Conservation (phyloP, 2,113 vertebrate genomes). For the Penelope pileata region DNA sequence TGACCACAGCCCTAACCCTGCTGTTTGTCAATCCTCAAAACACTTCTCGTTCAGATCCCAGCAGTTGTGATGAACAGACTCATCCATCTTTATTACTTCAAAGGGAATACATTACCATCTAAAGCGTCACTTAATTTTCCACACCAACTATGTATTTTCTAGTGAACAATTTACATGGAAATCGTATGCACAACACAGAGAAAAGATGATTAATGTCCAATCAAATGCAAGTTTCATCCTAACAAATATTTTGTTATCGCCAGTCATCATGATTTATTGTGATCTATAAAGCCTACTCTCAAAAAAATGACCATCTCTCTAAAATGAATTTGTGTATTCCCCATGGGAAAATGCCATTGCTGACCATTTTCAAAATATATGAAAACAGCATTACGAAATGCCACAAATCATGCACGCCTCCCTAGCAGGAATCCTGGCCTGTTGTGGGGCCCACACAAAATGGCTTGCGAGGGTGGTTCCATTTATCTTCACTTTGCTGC, state of each 20-base stretch:
- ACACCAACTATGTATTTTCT: neutral
- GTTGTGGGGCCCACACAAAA: neutral
- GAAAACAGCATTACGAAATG: neutral
- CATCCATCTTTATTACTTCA: conserved; percentile 48
- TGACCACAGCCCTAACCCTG: neutral
- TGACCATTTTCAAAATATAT: conserved; percentile 16
- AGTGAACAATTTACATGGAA: conserved; percentile 26
- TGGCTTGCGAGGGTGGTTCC: neutral
- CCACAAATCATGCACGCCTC: neutral
- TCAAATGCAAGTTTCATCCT: conserved; percentile 37
- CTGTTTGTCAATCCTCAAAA: neutral
- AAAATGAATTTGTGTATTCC: neutral
- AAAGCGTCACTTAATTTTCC: conserved; percentile 50
- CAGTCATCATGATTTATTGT: conserved; percentile 36
- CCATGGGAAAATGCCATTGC: neutral
- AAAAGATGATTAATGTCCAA: conserved; percentile 24
- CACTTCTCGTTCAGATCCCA: conserved; percentile 11
- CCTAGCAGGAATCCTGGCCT: neutral
- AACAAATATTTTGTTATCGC: conserved; percentile 39
- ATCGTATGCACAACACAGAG: neutral
- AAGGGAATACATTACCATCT: conserved; percentile 31
- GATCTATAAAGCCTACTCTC: neutral
- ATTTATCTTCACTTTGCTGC: neutral
- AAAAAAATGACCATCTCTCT: neutral
- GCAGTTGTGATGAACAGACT: conserved; percentile 16